Conservation (phyloP, 2,113 vertebrate genomes). For the Halcyon malimbica region DNA sequence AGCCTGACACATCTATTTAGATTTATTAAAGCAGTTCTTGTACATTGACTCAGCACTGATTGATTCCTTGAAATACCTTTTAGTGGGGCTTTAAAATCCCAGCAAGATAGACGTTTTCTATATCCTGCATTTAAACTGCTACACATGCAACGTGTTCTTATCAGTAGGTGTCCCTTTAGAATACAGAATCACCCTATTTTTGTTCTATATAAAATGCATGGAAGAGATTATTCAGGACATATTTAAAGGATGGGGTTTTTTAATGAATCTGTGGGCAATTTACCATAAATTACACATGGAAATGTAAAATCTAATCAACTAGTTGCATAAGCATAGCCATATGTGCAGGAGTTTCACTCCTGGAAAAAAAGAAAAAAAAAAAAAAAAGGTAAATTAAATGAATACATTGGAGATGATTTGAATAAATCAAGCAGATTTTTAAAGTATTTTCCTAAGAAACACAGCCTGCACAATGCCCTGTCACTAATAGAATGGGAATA, state of each 20-base stretch:
- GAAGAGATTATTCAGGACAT: not conserved
- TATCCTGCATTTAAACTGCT: not conserved
- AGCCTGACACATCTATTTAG: not conserved
- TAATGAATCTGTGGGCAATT: slow-evolving; percentile 47
- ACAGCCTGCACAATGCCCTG: not conserved
- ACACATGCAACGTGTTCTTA: not conserved
- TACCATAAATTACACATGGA: slow-evolving; percentile 56
- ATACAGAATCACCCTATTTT: not conserved
- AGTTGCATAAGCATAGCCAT: slow-evolving; percentile 43
- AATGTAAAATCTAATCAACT: slow-evolving; percentile 64
- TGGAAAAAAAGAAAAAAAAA: not conserved
- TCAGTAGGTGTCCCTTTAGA: slow-evolving; percentile 31
- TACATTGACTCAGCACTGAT: not conserved
- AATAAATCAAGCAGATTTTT: slow-evolving; percentile 49
- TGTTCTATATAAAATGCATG: not conserved
- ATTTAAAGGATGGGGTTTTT: not conserved
- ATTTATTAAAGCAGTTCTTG: slow-evolving; percentile 26
- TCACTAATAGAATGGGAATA: slow-evolving; percentile 6
- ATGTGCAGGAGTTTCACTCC: slow-evolving; percentile 27
- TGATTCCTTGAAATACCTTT: not conserved
- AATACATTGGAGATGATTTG: slow-evolving; percentile 31
- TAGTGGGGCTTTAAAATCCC: not conserved
- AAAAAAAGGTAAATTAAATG: not conserved
- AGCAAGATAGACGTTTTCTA: not conserved
- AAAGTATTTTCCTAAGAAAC: slow-evolving; percentile 37